These are phyloP conservation scores for Octopus bimaculoides DNA, from an alignment of 1,140 invertebrate species.

Conservation along the genomic window DNA sequence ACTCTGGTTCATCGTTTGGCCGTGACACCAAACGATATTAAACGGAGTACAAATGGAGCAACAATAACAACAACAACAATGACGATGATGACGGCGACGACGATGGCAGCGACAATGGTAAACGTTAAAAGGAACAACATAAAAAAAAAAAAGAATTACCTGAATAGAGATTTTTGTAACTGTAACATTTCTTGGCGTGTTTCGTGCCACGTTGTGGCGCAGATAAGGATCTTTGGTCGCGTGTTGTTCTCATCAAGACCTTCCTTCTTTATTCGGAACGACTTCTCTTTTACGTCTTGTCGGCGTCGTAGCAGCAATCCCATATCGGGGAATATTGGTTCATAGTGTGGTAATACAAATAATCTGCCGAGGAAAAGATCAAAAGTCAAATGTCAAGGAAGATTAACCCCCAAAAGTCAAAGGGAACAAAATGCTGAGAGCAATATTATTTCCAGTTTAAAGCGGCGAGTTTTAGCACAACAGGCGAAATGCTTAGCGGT, in stretches of 20 bases:
- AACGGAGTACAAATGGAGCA: too few relatives aligned
- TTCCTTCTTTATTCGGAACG: constrained; percentile 48
- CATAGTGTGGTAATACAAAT: constrained; percentile 94
- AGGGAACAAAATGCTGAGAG: too few relatives aligned
- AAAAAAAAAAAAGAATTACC: constrained; percentile 21
- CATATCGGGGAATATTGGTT: constrained; percentile 89
- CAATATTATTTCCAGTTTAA: too few relatives aligned
- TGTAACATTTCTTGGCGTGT: constrained; percentile 41
- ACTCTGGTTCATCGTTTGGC: too few relatives aligned
- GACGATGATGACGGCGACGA: background rate
- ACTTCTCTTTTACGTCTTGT: constrained; percentile 89
- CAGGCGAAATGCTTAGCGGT: too few relatives aligned
- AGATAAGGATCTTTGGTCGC: constrained; percentile 34
- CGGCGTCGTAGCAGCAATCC: constrained; percentile 90
- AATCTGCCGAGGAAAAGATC: constrained; percentile 57
- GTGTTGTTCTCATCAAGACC: background rate
- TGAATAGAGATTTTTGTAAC: constrained; percentile 41
- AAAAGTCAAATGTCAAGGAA: too few relatives aligned
- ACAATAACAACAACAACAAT: background rate
- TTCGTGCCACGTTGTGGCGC: constrained; percentile 47
- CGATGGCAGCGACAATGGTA: background rate
- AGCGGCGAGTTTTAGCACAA: too few relatives aligned
- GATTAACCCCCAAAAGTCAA: too few relatives aligned
- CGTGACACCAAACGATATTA: too few relatives aligned
- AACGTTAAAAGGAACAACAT: background rate